Evolutionary conservation across 23 tunicate genomes (phyloP).

Genomic region (Trididemnum miniatum): DNA sequence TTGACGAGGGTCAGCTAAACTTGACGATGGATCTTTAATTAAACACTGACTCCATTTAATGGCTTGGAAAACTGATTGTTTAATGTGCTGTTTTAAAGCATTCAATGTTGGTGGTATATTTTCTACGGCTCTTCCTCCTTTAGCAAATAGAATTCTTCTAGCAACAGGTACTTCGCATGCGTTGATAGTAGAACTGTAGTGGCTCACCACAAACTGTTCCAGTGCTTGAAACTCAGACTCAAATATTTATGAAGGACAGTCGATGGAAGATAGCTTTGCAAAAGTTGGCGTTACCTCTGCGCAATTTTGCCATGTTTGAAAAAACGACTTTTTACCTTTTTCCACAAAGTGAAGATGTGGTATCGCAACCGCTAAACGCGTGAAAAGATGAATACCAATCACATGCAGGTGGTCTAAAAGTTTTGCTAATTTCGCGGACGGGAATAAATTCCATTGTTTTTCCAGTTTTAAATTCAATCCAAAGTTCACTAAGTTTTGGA

Average conservation of each 20-base stretch:
- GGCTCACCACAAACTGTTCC: background rate
- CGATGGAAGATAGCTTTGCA: background rate
- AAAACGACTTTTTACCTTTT: background rate
- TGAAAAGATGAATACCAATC: background rate
- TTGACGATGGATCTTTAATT: background rate
- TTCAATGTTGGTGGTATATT: background rate
- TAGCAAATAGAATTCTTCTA: background rate
- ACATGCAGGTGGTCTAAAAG: background rate
- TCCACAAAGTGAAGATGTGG: background rate
- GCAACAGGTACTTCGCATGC: background rate
- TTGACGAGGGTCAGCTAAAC: background rate
- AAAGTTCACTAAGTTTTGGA: no score
- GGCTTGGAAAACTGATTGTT: background rate
- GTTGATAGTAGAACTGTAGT: background rate
- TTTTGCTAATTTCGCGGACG: background rate
- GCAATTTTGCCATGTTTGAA: background rate
- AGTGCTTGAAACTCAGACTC: background rate
- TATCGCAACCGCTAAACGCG: background rate
- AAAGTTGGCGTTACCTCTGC: background rate
- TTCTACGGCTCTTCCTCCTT: background rate
- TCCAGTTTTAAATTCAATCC: no score
- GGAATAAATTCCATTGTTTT: background rate
- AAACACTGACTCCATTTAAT: background rate
- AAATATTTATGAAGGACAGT: background rate
- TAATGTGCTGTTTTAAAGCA: background rate